A percentile compares a stretch with the other conserved stretches of the same genome.
These are phyloP conservation scores for Lacanobia wlatinum DNA, from an alignment of 2,888 invertebrate species.

Conservation along the genomic window DNA sequence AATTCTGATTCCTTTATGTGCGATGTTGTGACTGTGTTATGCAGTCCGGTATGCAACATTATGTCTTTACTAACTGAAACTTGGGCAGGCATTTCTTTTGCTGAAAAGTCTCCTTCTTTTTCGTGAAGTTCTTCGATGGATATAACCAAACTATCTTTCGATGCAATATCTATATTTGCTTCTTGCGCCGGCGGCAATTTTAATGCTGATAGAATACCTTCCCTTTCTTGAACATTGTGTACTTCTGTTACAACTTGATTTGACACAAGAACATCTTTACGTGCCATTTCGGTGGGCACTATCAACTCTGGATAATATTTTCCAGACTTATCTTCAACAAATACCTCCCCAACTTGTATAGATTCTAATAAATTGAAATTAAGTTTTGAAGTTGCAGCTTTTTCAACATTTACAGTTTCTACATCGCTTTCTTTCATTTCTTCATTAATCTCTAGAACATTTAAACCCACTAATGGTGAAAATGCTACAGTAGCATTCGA, in stretches of 20 bases:
- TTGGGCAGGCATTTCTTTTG: conserved; percentile 76
- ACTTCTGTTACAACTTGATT: conserved; percentile 92
- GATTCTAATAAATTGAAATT: conserved; percentile 92
- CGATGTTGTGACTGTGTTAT: conserved; percentile 91
- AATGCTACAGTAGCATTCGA: conserved; percentile 90
- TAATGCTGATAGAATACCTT: conserved; percentile 91
- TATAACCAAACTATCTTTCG: conserved; percentile 92
- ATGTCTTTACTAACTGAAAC: conserved; percentile 80
- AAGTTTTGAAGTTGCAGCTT: conserved; percentile 90
- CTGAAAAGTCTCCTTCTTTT: conserved; percentile 91
- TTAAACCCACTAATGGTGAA: conserved; percentile 92
- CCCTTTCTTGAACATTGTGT: conserved; percentile 93
- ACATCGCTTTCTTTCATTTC: conserved; percentile 91
- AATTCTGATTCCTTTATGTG: conserved; percentile 92
- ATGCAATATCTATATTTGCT: conserved; percentile 91
- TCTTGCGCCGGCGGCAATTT: conserved; percentile 91
- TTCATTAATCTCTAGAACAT: conserved; percentile 92
- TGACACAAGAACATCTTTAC: conserved; percentile 92
- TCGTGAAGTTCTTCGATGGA: conserved; percentile 91
- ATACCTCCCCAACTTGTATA: conserved; percentile 92
- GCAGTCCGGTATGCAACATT: conserved; percentile 88
- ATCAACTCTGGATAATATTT: conserved; percentile 95
- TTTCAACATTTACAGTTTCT: conserved; percentile 83
- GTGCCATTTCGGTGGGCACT: conserved; percentile 95
- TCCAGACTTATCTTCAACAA: conserved; percentile 93